Evolutionary conservation across 2,888 invertebrate species (phyloP), one percentile per base, ranked within the genome.

Genomic region (Drosophila diplacantha): DNA sequence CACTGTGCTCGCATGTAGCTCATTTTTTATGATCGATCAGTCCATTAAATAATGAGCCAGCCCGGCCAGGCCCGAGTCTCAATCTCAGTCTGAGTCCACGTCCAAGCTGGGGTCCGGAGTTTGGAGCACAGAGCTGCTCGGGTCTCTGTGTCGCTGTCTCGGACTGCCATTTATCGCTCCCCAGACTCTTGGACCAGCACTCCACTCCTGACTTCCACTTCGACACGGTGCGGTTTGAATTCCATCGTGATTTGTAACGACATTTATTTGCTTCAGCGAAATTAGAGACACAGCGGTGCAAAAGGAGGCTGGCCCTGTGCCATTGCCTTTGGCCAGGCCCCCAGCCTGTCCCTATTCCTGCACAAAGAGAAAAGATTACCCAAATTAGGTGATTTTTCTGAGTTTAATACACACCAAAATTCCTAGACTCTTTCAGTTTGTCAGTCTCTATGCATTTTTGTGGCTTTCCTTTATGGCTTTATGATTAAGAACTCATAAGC

Each of bases 21-120:
- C 78, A 84, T 82, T 86, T 85, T 85, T 85, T 86, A 86, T 85
- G 85, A 85, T 85, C 85, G 85, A 86, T 86, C 85, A 86, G 86
- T 85, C 83, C 84, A 86, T 86, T 85, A 86, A 86, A 81, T 82
- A 82, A 84, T 81, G 81, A 82, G 74, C 70, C 62, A 72, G 62
- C 50, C 80, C 62, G 55, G 41, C 29, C 44, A 7, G 9, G 5
- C 18, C 39, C 35, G 51, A 54, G 39, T n/a, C n/a, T n/a, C n/a
- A 22, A 5, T 34, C 55, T 12, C 12, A 71, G 57, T 18, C 67
- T 50, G 22, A 14, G 58, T 44, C 37, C 5, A 60, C 53, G 50
- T 43, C 24, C 53, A 20, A 16, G 41, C n/a, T 5, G n/a, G 2
- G 64, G 60, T 26, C 66, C 43, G 44, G 38, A 35, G 34, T 35